Base-by-base conservation (phyloP, 2,888 invertebrate species). In the Axea sp. region DNA sequence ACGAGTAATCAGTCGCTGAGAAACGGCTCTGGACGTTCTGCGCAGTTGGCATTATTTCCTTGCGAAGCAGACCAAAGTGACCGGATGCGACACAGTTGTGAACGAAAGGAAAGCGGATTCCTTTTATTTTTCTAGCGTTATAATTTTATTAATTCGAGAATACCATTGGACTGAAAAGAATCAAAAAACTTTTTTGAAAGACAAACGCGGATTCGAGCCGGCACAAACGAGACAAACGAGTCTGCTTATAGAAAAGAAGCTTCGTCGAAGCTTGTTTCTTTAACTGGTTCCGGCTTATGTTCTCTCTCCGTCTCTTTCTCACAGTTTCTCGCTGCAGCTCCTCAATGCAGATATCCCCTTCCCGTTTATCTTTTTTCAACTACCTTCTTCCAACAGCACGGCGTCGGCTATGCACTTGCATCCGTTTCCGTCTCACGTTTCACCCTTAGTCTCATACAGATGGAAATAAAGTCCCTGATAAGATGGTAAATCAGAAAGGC, bases 361-460 rank as follows among this genome's bases (percentile, higher is more conserved):
- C 37, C 39, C 49, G 22, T 64, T 69, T 75, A 47, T 65, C 53
- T 69, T 65, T 73, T 75, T 75, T 75, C 47, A 59, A 71, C 74
- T 72, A 77, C 55, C 74, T 64, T 76, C 64, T 64, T 57, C 71
- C 51, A 67, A 53, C 57, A 55, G 47, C 74, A 43, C 31, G 31
- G 43, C 49, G 69, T 64, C 57, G 59, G 49, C 59, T 57, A 60
- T 80, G 78, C 82, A 81, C 80, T 82, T 81, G 82, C 82, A 81
- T 80, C 79, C 80, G 79, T 81, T 81, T 80, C 81, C 81, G 80
- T 82, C 80, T 81, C 80, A 78, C 77, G 78, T 81, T 81, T 81
- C 80, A 79, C 77, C 78, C 76, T 73, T 67, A 53, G 60, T 60
- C 37, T 65, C 57, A 75, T 75, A 76, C 73, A 76, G 62, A 31